Evolutionary conservation across 2,797 vertebrate genomes (phyloP), one percentile per base, ranked within the genome.

Genomic region (Gephyroberyx darwinii): DNA sequence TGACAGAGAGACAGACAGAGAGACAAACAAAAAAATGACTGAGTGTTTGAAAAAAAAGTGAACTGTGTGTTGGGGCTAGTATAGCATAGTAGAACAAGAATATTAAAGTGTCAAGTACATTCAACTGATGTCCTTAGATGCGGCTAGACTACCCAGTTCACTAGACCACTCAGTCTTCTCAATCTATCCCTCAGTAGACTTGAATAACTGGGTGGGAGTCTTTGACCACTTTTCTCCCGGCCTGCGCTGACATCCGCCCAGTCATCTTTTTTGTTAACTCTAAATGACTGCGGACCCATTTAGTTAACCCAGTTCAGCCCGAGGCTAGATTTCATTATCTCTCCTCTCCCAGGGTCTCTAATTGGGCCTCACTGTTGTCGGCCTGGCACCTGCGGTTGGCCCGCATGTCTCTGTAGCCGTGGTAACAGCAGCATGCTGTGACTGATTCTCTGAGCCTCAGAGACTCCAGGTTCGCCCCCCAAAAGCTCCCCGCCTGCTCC

Each of bases 311-410:
- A 73, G 84, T 37, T 86, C 89, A 84, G 86, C 87, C 75, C 62
- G 7, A 68, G 77, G 79, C 87, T 89, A 85, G 78, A 86, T 93
- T 91, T 91, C 88, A 91, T 91, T 91, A 93, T 89, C 90, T 81
- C 19, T 69, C 86, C 83, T 86, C 89, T 91, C 91, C 84, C 83
- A 81, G 80, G 88, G 87, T 89, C 90, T 91, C 89, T 93, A 93
- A 93, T 93, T 93, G 91, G 91, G 83, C 87, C 88, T 90, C 87
- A 13, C 86, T 88, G 91, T 91, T 87, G 91, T 90, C 66, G 68
- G 87, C 69, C 74, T 71, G 87, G 90, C 91, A 93, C 92, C 93
- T 94, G 92, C 89, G 89, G 88, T 91, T 82, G 87, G 88, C 77
- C 86, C 53, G 65, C 81, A 77, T 89, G 87, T 90, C 90, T 74